Percentiles rank a stretch among this genome's conserved stretches.
These are phyloP conservation scores for Tachyglossus aculeatus DNA, from an alignment of 2,797 vertebrate genomes.

Conservation along the genomic window DNA sequence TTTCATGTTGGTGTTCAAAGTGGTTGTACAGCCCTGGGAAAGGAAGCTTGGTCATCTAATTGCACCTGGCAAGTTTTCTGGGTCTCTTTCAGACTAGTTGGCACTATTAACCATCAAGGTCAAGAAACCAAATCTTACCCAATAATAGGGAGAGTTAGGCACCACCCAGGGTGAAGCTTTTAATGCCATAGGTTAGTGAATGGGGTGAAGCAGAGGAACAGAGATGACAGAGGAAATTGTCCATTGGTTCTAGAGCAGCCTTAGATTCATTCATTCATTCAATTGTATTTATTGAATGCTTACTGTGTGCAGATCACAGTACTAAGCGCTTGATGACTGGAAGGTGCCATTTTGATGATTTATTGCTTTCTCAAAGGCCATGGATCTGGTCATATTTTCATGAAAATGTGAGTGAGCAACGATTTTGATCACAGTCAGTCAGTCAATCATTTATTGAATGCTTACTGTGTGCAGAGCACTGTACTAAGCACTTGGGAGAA, in stretches of 20 bases:
- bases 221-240: neutral
- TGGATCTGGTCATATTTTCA: too few relatives aligned
- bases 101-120: constrained; percentile 71
- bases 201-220: too few relatives aligned
- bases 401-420: too few relatives aligned
- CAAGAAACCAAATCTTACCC: constrained; percentile 65
- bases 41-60: constrained; percentile 70
- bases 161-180: constrained; percentile 36
- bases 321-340: too few relatives aligned
- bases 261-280: too few relatives aligned
- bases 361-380: neutral
- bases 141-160: constrained; percentile 36
- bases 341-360: neutral
- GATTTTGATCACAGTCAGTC: too few relatives aligned
- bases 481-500: too few relatives aligned
- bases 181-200: too few relatives aligned
- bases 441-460: too few relatives aligned
- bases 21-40: constrained; percentile 69
- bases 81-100: constrained; percentile 67
- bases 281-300: too few relatives aligned
- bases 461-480: too few relatives aligned
- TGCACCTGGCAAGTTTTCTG: constrained; percentile 71
- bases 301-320: too few relatives aligned
- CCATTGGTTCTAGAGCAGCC: neutral
- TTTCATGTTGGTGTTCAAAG: constrained; percentile 67